phyloP scores from a whole-genome alignment of 2,888 invertebrate genomes.

The Antitype chi region DNA sequence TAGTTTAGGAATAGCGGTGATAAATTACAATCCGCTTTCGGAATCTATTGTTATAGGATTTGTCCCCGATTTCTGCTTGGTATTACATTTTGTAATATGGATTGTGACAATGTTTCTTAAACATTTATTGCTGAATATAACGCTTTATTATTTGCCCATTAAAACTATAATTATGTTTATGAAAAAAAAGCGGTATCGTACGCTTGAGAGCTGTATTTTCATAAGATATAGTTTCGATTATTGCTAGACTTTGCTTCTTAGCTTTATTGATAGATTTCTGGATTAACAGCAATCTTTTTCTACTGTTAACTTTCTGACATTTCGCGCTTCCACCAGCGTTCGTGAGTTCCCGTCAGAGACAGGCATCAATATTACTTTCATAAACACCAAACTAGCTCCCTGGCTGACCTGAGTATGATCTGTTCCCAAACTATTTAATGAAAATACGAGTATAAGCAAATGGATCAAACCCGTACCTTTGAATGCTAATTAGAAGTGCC shows the following conservation, averaged over 20 bases:
- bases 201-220: not conserved
- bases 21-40: conserved; percentile 7
- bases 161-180: not conserved
- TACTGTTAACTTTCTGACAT: not conserved
- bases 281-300: not conserved
- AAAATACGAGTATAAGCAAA: no score
- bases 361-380: not conserved
- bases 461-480: not conserved
- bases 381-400: not conserved
- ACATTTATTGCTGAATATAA: not conserved
- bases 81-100: not conserved
- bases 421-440: not conserved
- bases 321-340: not conserved
- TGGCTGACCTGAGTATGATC: not conserved
- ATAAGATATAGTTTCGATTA: not conserved
- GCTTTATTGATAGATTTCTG: not conserved
- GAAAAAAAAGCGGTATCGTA: not conserved
- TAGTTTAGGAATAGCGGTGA: conserved; percentile 1
- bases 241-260: no score
- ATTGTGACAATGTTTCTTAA: not conserved
- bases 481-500: not conserved
- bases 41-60: conserved; percentile 3
- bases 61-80: not conserved
- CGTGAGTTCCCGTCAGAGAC: not conserved
- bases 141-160: not conserved